A percentile compares a stretch with the other conserved stretches of the same genome.
Evolutionary conservation across 2,113 vertebrate species (phyloP).

Genomic region (Cebidichthys violaceus): DNA sequence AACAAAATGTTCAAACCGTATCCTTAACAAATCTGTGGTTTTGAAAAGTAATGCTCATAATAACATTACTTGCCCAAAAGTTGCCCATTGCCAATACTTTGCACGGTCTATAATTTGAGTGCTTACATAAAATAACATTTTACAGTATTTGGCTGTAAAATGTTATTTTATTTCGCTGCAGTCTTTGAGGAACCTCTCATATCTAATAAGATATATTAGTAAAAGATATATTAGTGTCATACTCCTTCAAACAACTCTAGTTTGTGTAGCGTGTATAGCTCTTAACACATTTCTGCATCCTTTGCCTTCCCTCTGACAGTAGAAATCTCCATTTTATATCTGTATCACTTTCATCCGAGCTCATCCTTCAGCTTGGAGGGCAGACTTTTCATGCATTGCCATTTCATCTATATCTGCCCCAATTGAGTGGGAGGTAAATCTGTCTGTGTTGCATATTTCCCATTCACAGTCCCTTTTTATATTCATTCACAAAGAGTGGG

Average conservation of each 20-base stretch:
- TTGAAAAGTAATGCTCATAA: background rate
- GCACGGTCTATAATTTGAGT: background rate
- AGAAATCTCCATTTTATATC: slow-evolving; percentile 21
- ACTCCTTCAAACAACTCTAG: too few relatives aligned
- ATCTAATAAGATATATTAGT: too few relatives aligned
- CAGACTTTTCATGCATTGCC: slow-evolving; percentile 26
- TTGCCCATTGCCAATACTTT: background rate
- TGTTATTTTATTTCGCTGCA: background rate
- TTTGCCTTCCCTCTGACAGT: background rate
- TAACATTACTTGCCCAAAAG: background rate
- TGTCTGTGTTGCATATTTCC: slow-evolving; percentile 12
- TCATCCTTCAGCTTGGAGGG: slow-evolving; percentile 23
- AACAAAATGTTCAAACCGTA: background rate
- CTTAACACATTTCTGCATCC: too few relatives aligned
- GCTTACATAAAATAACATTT: background rate
- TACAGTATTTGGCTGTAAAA: too few relatives aligned
- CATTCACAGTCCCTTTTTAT: slow-evolving; percentile 6
- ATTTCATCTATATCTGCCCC: slow-evolving; percentile 29
- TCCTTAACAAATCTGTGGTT: background rate
- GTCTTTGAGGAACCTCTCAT: too few relatives aligned
- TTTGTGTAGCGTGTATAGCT: too few relatives aligned
- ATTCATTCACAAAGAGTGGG: slow-evolving; percentile 9
- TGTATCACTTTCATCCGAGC: slow-evolving; percentile 24
- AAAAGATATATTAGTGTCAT: too few relatives aligned
- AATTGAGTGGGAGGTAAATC: slow-evolving; percentile 46